A percentile compares a stretch with the other conserved stretches of the same genome.
Evolutionary conservation across 2,888 invertebrate species (phyloP).

Genomic region (Sinhomidia bicolor): DNA sequence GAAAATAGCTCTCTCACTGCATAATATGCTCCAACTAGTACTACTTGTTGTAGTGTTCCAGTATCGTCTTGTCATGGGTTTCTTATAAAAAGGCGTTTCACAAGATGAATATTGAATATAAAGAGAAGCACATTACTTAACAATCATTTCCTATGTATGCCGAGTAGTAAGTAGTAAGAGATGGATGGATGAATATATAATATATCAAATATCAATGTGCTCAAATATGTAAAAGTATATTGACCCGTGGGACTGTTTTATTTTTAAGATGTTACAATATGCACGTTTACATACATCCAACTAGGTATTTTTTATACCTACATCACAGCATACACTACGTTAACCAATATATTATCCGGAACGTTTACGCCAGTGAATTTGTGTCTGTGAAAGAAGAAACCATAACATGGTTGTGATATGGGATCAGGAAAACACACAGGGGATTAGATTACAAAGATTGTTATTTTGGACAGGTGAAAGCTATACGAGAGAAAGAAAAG

Average conservation of each 20-base stretch:
- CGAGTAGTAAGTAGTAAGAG: not conserved
- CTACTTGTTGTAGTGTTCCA: not conserved
- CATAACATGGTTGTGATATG: constrained; percentile 32
- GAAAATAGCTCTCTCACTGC: constrained; percentile 49
- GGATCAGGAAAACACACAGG: constrained; percentile 34
- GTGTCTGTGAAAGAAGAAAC: constrained; percentile 15
- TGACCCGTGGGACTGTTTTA: constrained; percentile 13
- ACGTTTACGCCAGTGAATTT: constrained; percentile 11
- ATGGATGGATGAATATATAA: constrained; percentile 32
- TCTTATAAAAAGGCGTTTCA: constrained; percentile 36
- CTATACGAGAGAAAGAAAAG: constrained; percentile 28
- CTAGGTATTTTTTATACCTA: not conserved
- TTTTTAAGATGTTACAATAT: not conserved
- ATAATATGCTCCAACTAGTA: not conserved
- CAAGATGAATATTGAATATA: constrained; percentile 14
- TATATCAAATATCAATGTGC: constrained; percentile 33
- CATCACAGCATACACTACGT: not conserved
- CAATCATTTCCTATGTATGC: constrained; percentile 38
- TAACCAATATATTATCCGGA: not conserved
- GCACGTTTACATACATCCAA: not conserved
- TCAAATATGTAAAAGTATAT: constrained; percentile 31
- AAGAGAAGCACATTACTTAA: constrained; percentile 48
- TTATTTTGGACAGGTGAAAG: constrained; percentile 68
- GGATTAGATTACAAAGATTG: constrained; percentile 65
- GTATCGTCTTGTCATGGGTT: not conserved